phyloP scores from a whole-genome alignment of 1,140 invertebrate species.

The Zaprionus kolodkinae region DNA sequence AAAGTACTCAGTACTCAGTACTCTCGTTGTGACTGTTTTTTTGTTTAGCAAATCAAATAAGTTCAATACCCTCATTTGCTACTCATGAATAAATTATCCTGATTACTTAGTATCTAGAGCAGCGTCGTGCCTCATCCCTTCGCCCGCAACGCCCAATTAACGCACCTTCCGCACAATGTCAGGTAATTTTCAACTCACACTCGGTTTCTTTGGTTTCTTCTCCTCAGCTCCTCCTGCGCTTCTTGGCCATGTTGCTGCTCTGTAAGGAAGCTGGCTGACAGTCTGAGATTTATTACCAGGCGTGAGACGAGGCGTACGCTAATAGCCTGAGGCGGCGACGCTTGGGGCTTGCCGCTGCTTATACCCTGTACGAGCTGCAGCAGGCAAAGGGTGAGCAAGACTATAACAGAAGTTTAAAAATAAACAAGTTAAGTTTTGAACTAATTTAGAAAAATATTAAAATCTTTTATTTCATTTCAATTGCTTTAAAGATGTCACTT shows the following conservation, averaged over 20 bases:
- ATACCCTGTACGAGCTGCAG: slow-evolving; percentile 9
- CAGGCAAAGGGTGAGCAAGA: neutral
- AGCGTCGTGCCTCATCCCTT: no score
- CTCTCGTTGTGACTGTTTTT: slow-evolving; percentile 2
- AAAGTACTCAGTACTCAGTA: neutral
- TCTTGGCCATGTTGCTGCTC: slow-evolving; percentile 14
- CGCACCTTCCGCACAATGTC: slow-evolving; percentile 31
- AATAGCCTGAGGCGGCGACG: slow-evolving; percentile 60
- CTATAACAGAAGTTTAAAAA: neutral
- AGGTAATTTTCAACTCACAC: slow-evolving; percentile 56
- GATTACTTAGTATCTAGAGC: slow-evolving; percentile 37
- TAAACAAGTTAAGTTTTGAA: no score
- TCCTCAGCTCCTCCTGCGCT: slow-evolving; percentile 32
- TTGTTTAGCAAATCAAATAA: slow-evolving; percentile 34
- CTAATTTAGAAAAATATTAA: neutral
- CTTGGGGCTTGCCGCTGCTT: slow-evolving; percentile 35
- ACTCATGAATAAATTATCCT: slow-evolving; percentile 52
- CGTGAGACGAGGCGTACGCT: slow-evolving; percentile 50
- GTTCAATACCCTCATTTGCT: slow-evolving; percentile 49
- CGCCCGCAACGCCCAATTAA: slow-evolving; percentile 50
- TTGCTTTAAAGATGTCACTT: neutral
- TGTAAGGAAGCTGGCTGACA: slow-evolving; percentile 60
- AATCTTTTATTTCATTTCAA: no score
- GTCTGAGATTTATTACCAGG: slow-evolving; percentile 72
- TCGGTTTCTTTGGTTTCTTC: neutral